phyloP scores from a whole-genome alignment of 2,888 invertebrate species.

The Agrenia bidenticulata region DNA sequence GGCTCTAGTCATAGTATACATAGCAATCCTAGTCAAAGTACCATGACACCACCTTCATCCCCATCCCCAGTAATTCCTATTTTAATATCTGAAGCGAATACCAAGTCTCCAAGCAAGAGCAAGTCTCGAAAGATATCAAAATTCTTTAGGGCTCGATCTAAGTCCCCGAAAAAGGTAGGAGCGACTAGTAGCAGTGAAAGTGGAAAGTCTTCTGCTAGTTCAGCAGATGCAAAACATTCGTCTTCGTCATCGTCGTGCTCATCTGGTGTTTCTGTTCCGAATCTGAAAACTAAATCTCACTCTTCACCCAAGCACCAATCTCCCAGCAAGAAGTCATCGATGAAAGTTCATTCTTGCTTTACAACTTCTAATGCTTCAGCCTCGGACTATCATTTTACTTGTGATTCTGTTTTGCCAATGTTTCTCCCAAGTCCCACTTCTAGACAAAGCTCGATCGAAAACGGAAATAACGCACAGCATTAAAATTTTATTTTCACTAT shows the following conservation, averaged over 20 bases:
- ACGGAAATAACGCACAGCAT: background rate
- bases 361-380: conserved; percentile 23
- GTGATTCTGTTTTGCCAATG: conserved; percentile 51
- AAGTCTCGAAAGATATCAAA: conserved; percentile 52
- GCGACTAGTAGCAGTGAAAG: conserved; percentile 47
- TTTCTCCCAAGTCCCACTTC: conserved; percentile 49
- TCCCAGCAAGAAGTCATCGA: conserved; percentile 38
- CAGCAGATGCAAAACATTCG: conserved; percentile 38
- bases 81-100: conserved; percentile 28
- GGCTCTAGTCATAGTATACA: conserved; percentile 34
- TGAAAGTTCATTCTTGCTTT: conserved; percentile 34
- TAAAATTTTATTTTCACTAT: too few species aligned
- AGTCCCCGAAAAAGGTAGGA: conserved; percentile 48
- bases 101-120: conserved; percentile 52
- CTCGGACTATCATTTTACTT: conserved; percentile 53
- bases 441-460: background rate
- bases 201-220: conserved; percentile 50
- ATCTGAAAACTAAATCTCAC: conserved; percentile 31
- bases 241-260: conserved; percentile 49
- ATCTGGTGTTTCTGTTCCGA: conserved; percentile 35
- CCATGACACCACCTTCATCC: conserved; percentile 43
- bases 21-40: conserved; percentile 34
- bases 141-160: conserved; percentile 50
- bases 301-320: conserved; percentile 46
- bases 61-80: conserved; percentile 31